Percentiles rank a stretch among this genome's conserved stretches.
Evolutionary conservation across 2,888 invertebrate species (phyloP).

Genomic region (Entomobrya proxima): DNA sequence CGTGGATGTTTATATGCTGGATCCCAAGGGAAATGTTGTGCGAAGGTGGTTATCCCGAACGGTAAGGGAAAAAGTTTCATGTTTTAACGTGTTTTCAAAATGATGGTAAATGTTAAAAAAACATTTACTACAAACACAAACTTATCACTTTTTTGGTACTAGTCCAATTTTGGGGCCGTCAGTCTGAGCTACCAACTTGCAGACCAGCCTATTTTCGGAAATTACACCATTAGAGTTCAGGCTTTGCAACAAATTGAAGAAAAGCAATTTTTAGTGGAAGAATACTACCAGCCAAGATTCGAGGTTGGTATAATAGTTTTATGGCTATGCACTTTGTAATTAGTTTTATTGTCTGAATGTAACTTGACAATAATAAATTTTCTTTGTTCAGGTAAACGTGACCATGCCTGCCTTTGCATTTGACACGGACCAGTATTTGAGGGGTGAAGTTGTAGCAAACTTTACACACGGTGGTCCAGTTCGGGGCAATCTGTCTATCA

Average conservation of each 20-base stretch:
- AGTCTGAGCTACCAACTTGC: conserved; percentile 92
- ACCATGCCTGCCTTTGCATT: conserved; percentile 97
- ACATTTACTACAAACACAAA: conserved; percentile 4
- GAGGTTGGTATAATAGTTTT: conserved; percentile 82
- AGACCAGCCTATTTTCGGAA: conserved; percentile 93
- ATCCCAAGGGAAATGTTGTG: conserved; percentile 91
- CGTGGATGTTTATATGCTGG: conserved; percentile 93
- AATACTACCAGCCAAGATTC: conserved; percentile 95
- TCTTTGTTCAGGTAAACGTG: conserved; percentile 84
- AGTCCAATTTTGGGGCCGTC: conserved; percentile 94
- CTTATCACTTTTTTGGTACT: conserved; percentile 73
- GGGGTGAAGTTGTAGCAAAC: conserved; percentile 94
- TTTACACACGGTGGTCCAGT: conserved; percentile 96
- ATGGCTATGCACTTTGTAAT: not conserved
- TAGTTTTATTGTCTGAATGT: conserved; percentile 39
- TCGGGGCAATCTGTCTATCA: conserved; percentile 90
- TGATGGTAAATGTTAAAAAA: conserved; percentile 18
- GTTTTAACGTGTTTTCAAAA: conserved; percentile 23
- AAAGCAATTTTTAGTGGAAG: conserved; percentile 90
- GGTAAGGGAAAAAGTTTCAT: conserved; percentile 48
- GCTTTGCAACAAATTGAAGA: conserved; percentile 94
- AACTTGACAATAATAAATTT: conserved; percentile 39
- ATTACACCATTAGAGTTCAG: conserved; percentile 92
- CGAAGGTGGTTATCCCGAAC: conserved; percentile 95
- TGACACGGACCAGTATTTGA: conserved; percentile 88